phyloP scores from a whole-genome alignment of 2,888 invertebrate genomes.

The Clepsis dumicolana region DNA sequence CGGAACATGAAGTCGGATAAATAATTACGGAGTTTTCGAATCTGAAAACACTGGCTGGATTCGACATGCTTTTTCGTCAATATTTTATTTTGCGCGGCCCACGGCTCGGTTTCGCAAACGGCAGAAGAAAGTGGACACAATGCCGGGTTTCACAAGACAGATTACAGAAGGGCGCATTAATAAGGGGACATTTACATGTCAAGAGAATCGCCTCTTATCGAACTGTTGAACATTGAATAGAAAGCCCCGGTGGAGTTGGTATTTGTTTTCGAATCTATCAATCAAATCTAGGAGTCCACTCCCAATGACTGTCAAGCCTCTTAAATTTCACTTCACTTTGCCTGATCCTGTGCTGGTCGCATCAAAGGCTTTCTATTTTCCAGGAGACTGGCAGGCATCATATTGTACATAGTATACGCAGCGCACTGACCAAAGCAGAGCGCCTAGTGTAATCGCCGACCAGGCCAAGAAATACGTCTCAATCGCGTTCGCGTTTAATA shows the following conservation, averaged over 20 bases:
- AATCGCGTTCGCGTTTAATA: too few species aligned
- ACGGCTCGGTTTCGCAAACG: conserved; percentile 60
- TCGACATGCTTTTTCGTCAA: conserved; percentile 52
- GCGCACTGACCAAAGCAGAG: too few species aligned
- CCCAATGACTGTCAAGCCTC: background rate
- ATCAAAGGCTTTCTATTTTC: background rate
- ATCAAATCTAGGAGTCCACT: background rate
- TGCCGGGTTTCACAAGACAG: conserved; percentile 81
- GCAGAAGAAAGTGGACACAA: conserved; percentile 79
- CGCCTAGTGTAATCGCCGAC: too few species aligned
- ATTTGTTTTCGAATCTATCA: background rate
- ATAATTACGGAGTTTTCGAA: conserved; percentile 48
- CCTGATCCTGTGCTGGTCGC: background rate
- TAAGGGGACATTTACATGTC: conserved; percentile 66
- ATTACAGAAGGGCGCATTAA: conserved; percentile 80
- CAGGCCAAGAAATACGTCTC: too few species aligned
- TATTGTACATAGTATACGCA: too few species aligned
- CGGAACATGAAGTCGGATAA: conserved; percentile 45
- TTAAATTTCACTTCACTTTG: background rate
- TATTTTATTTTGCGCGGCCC: conserved; percentile 48
- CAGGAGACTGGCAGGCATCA: background rate
- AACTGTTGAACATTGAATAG: background rate
- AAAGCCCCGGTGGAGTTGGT: background rate
- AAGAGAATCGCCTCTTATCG: conserved; percentile 48
- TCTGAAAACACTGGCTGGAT: conserved; percentile 44